Conservation (phyloP, 2,113 vertebrate species). For the Tringa solitaria region DNA sequence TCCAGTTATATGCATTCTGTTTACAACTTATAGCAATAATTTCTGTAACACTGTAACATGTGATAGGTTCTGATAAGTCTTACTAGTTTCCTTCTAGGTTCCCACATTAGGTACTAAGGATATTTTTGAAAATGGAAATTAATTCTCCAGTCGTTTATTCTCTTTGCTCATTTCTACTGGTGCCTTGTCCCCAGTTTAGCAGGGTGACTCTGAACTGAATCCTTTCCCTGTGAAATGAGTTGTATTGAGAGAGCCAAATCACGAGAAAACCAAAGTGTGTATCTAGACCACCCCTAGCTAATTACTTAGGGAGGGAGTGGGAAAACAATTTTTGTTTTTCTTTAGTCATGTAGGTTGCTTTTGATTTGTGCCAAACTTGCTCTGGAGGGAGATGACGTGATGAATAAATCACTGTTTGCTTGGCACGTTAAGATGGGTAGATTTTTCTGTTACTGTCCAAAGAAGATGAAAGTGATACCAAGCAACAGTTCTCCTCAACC, state of each 20-base stretch:
- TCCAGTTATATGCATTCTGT: neutral
- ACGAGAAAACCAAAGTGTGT: neutral
- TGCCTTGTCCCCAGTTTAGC: neutral
- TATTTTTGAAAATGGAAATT: neutral
- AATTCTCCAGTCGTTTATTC: neutral
- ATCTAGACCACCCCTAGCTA: neutral
- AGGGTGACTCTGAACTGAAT: neutral
- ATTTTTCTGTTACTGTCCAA: neutral
- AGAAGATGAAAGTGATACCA: neutral
- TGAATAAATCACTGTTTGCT: neutral
- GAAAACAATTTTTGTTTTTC: neutral
- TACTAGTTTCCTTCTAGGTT: neutral
- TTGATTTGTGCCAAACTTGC: neutral
- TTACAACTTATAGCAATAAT: neutral
- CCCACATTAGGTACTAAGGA: neutral
- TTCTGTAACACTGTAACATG: neutral
- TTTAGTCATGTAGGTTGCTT: neutral
- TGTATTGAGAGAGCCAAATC: neutral
- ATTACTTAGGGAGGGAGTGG: neutral
- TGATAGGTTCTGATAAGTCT: neutral
- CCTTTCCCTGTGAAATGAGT: neutral
- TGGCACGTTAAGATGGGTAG: neutral
- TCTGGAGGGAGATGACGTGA: neutral
- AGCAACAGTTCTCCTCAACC: neutral
- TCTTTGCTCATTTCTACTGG: neutral